Conservation (phyloP, 2,797 vertebrate genomes). For the Gorsachius magnificus region DNA sequence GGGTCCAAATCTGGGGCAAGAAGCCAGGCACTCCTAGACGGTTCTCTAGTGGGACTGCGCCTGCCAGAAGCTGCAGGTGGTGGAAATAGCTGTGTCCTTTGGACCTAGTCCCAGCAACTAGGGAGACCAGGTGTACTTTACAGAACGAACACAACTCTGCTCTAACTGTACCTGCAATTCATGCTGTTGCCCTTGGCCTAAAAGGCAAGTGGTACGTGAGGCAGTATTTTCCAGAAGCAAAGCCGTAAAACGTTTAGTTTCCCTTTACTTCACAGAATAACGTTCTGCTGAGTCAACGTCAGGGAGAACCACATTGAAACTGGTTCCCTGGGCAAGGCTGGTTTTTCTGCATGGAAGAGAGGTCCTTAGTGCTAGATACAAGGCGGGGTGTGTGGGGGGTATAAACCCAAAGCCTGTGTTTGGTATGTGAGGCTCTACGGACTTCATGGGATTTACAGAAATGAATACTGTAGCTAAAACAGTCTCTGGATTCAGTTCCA, state of each 20-base stretch:
- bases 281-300: not conserved
- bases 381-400: rapidly evolving
- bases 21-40: not conserved
- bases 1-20: not conserved
- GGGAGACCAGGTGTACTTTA: not conserved
- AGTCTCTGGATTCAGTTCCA: not conserved
- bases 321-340: not conserved
- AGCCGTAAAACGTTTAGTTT: not conserved
- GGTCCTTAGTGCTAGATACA: too few species aligned
- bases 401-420: not conserved
- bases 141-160: not conserved
- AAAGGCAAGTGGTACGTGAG: not conserved
- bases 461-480: not conserved
- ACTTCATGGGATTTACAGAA: not conserved
- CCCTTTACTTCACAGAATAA: not conserved
- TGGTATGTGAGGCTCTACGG: not conserved
- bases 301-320: not conserved
- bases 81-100: not conserved
- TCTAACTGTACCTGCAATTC: not conserved
- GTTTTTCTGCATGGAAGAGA: not conserved
- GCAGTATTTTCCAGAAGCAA: not conserved
- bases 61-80: not conserved
- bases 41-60: not conserved
- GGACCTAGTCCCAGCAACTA: not conserved
- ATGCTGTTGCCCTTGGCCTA: not conserved